Percentiles rank a stretch among this genome's conserved stretches.
Evolutionary conservation across 2,113 vertebrate species (phyloP).

Genomic region (Stomatorhinus ivindoensis): DNA sequence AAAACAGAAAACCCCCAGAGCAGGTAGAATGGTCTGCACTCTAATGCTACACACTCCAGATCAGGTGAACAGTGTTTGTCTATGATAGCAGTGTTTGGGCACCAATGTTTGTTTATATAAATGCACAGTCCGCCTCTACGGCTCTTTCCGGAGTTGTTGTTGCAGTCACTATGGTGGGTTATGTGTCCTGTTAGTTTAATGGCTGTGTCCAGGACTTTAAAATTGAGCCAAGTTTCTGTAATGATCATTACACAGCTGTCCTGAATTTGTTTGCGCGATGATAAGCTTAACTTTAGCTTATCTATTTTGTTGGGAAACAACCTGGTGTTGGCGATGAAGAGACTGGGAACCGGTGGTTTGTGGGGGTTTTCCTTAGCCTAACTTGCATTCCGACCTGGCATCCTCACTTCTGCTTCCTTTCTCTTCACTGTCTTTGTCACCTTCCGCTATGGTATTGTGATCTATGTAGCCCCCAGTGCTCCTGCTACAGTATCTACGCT

Average conservation of each 20-base stretch:
- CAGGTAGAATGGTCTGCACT: neutral
- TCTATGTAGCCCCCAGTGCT: neutral
- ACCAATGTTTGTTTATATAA: neutral
- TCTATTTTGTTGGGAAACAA: neutral
- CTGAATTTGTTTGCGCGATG: neutral
- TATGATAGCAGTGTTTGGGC: neutral
- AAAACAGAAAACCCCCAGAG: no score
- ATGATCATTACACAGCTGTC: neutral
- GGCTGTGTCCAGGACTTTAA: neutral
- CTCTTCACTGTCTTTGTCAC: neutral
- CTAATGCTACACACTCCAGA: neutral
- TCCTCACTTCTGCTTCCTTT: neutral
- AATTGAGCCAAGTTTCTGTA: neutral
- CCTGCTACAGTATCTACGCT: neutral
- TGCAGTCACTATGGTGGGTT: neutral
- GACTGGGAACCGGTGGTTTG: neutral
- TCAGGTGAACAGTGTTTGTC: neutral
- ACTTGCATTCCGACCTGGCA: neutral
- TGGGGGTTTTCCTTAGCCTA: neutral
- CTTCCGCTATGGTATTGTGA: neutral
- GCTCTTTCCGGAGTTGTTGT: neutral
- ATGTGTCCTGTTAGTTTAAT: neutral
- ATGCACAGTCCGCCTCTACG: neutral
- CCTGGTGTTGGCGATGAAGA: neutral
- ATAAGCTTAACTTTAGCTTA: neutral